Percentiles rank a stretch among this genome's conserved stretches.
Conservation (phyloP, 2,113 vertebrate species). For the Toxotes chatareus region DNA sequence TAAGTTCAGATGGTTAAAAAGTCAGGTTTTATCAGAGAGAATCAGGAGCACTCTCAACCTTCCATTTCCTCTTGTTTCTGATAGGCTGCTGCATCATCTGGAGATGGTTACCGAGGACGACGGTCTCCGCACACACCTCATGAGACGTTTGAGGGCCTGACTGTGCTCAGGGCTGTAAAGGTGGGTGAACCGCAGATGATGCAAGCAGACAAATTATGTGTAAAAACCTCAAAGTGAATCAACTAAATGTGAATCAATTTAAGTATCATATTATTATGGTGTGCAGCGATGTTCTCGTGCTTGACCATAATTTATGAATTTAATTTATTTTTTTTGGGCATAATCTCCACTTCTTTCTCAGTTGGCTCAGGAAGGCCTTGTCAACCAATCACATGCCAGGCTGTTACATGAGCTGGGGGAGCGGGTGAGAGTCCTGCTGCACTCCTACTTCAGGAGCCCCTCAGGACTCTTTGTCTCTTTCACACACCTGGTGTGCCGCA, state of each 20-base stretch:
- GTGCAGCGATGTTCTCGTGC: background rate
- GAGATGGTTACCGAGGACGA: conserved; percentile 88
- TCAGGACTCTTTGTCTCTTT: conserved; percentile 90
- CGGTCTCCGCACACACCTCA: conserved; percentile 95
- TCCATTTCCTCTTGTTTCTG: background rate
- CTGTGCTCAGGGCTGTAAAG: conserved; percentile 89
- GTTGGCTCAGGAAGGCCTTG: conserved; percentile 88
- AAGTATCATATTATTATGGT: background rate
- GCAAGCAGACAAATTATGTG: background rate
- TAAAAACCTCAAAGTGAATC: background rate
- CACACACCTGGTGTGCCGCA: conserved; percentile 95
- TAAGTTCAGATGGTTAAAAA: conserved; percentile 63
- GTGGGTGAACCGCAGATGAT: conserved; percentile 71
- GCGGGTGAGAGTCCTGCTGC: conserved; percentile 85
- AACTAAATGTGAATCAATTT: background rate
- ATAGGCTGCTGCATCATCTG: conserved; percentile 88
- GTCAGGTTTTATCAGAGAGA: background rate
- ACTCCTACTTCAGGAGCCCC: conserved; percentile 93
- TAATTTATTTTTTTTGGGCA: background rate
- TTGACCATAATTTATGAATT: background rate
- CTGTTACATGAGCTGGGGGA: conserved; percentile 92
- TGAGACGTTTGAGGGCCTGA: conserved; percentile 94
- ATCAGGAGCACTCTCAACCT: background rate
- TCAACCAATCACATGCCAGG: conserved; percentile 86
- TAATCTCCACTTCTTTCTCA: conserved; percentile 60